Evolutionary conservation across 1,140 invertebrate species (phyloP).

Genomic region (Drosophila pruinosa): DNA sequence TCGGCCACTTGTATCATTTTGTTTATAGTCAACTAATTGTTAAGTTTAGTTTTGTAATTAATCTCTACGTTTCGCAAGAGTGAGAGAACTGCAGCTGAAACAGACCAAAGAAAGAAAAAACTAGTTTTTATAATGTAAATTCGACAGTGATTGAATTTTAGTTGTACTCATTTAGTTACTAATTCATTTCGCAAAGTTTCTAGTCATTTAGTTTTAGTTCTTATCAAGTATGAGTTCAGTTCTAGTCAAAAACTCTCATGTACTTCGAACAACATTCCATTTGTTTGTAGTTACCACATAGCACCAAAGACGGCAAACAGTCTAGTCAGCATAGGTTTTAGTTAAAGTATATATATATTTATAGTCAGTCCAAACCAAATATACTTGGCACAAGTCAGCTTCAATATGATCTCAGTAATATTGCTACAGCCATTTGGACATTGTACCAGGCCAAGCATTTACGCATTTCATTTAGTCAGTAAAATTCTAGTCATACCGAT

Average conservation of each 20-base stretch:
- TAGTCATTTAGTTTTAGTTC: conserved; percentile 51
- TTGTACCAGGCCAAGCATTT: conserved; percentile 38
- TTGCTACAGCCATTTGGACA: not conserved
- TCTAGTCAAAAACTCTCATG: conserved; percentile 56
- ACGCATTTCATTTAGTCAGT: conserved; percentile 49
- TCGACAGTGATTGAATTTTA: conserved; percentile 26
- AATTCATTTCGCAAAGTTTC: conserved; percentile 31
- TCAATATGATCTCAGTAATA: conserved; percentile 57
- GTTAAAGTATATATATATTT: conserved; percentile 49
- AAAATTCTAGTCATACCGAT: conserved; percentile 36
- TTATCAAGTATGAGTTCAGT: conserved; percentile 49
- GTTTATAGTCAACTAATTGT: conserved; percentile 33
- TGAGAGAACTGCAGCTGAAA: conserved; percentile 61
- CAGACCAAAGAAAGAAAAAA: conserved; percentile 75
- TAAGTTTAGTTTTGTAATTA: conserved; percentile 57
- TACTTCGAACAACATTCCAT: conserved; percentile 59
- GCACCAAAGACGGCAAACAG: conserved; percentile 37
- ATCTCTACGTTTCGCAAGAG: not conserved
- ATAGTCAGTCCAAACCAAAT: conserved; percentile 20
- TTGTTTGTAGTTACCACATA: conserved; percentile 3
- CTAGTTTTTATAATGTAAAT: conserved; percentile 52
- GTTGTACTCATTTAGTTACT: conserved; percentile 38
- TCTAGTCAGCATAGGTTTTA: conserved; percentile 39
- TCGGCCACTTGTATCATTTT: conserved; percentile 19
- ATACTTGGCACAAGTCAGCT: conserved; percentile 63